Conservation (phyloP, 2,113 vertebrate species). For the Panthera uncia region DNA sequence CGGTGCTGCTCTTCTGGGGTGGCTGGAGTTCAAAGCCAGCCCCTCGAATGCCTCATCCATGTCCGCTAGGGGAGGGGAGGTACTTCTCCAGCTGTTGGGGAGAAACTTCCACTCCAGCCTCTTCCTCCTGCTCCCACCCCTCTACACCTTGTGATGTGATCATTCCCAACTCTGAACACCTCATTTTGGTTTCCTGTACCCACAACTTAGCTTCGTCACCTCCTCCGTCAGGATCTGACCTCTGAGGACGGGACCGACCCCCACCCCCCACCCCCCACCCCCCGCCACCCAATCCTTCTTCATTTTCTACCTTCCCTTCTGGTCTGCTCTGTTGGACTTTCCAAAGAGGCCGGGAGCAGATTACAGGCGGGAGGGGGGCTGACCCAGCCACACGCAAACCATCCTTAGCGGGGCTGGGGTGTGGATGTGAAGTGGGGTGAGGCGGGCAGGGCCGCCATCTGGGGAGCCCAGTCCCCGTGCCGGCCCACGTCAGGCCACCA, state of each 20-base stretch:
- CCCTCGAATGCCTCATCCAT: neutral
- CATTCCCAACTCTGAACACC: neutral
- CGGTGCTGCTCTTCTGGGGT: neutral
- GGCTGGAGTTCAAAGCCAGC: neutral
- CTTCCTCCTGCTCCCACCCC: neutral
- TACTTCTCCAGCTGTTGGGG: neutral
- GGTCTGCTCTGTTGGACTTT: neutral
- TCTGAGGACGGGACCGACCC: neutral
- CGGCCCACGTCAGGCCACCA: neutral
- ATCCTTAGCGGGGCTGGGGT: neutral
- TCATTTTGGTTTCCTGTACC: neutral
- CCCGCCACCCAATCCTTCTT: neutral
- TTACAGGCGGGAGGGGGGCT: neutral
- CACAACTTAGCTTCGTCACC: rapidly evolving
- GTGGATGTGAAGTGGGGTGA: neutral
- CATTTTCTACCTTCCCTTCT: neutral
- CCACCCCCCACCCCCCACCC: neutral
- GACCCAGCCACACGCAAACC: rapidly evolving
- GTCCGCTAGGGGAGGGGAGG: too few species aligned
- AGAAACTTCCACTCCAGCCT: neutral
- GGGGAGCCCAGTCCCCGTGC: too few species aligned
- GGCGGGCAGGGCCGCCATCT: neutral
- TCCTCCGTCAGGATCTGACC: neutral
- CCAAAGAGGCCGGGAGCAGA: neutral
- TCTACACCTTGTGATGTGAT: neutral